phyloP scores from a whole-genome alignment of 1,140 invertebrate species.

The Palaemon carinicauda region DNA sequence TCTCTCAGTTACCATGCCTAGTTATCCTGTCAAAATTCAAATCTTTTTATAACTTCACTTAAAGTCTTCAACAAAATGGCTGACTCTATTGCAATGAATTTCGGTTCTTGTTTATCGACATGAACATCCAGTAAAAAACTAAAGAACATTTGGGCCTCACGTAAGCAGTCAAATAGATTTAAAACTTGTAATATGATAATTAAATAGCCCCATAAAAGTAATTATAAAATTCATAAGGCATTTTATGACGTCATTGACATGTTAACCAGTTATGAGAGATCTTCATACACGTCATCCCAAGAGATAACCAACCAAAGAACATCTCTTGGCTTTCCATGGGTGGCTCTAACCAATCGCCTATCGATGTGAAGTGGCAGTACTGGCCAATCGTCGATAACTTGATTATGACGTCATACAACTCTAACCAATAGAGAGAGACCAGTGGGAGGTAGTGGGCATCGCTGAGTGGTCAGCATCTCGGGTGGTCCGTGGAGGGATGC shows the following conservation, averaged over 20 bases:
- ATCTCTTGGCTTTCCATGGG: background rate
- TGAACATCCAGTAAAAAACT: too few species aligned
- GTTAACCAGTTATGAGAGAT: too few species aligned
- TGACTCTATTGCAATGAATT: too few species aligned
- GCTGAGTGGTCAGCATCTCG: slow-evolving; percentile 3
- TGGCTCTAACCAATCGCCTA: background rate
- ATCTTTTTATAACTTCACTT: background rate
- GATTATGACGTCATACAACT: background rate
- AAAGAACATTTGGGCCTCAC: too few species aligned
- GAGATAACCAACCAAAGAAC: background rate
- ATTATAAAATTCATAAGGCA: too few species aligned
- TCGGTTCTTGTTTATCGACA: too few species aligned
- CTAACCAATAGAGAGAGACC: background rate
- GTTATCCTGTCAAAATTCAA: background rate
- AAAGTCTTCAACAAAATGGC: background rate
- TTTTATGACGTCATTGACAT: too few species aligned
- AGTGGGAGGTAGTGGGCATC: background rate
- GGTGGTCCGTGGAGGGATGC: background rate
- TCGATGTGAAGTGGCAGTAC: background rate
- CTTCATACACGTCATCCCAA: too few species aligned
- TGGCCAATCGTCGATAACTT: background rate
- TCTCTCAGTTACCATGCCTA: too few species aligned
- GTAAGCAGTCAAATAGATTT: too few species aligned
- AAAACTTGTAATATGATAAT: too few species aligned
- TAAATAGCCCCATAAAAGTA: too few species aligned